phyloP scores from a whole-genome alignment of 2,888 invertebrate genomes.

The Hetaerina titia region DNA sequence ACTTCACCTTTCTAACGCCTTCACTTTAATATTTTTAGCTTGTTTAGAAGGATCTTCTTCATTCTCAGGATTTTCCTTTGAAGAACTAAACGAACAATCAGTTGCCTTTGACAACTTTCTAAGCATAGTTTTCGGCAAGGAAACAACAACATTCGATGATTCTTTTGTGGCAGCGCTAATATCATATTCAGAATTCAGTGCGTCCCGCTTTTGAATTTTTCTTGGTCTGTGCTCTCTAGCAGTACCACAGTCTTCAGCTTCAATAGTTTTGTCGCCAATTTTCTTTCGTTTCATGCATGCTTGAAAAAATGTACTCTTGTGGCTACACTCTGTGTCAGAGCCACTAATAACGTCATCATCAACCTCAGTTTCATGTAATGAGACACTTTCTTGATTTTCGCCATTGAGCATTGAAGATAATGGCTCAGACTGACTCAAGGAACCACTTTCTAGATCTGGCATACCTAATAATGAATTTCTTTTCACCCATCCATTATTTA shows the following conservation, averaged over 20 bases:
- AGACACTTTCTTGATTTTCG: conserved; percentile 69
- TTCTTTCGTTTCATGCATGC: conserved; percentile 53
- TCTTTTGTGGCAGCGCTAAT: conserved; percentile 68
- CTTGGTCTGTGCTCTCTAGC: conserved; percentile 6
- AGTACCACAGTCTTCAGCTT: conserved; percentile 27
- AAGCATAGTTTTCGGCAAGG: conserved; percentile 70
- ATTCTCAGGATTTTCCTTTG: not conserved
- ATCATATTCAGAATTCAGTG: conserved; percentile 63
- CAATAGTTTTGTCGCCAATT: not conserved
- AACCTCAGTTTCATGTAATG: conserved; percentile 79
- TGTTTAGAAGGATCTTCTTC: conserved; percentile 70
- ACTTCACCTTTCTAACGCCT: conserved; percentile 80
- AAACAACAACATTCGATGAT: conserved; percentile 67
- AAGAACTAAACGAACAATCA: conserved; percentile 68
- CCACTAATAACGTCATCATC: conserved; percentile 87
- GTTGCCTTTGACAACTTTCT: conserved; percentile 70
- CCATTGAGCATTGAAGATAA: conserved; percentile 70
- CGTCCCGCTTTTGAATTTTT: conserved; percentile 64
- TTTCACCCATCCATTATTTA: conserved; percentile 82
- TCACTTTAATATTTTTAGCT: conserved; percentile 73
- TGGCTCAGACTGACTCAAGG: not conserved
- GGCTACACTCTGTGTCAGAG: conserved; percentile 79
- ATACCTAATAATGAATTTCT: conserved; percentile 73
- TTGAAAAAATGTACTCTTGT: conserved; percentile 75
- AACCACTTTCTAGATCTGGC: not conserved